A percentile compares a stretch with the other conserved stretches of the same genome.
phyloP scores from a whole-genome alignment of 2,113 vertebrate genomes.

The Eurypyga helias region DNA sequence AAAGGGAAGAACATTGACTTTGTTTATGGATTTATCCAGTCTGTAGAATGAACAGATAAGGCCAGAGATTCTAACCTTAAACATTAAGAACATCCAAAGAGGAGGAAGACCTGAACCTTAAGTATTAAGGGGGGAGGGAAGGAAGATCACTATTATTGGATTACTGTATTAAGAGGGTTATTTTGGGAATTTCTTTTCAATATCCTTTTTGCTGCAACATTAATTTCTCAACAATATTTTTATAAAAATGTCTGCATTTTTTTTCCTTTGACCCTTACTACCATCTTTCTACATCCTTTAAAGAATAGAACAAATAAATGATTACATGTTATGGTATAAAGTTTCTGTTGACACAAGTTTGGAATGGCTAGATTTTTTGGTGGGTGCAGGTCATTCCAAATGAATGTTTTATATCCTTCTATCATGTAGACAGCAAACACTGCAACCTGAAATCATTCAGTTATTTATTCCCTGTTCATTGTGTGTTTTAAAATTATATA shows the following conservation, averaged over 20 bases:
- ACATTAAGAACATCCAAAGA: too few species aligned
- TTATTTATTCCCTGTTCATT: neutral
- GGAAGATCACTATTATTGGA: neutral
- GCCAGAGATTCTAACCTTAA: neutral
- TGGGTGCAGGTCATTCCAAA: neutral
- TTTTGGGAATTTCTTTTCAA: neutral
- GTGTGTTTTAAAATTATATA: neutral
- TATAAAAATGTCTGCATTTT: fast-evolving
- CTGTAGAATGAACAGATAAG: neutral
- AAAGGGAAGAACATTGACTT: neutral
- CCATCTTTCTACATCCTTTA: neutral
- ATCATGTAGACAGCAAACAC: neutral
- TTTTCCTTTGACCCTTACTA: neutral
- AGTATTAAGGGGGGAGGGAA: fast-evolving
- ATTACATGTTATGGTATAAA: neutral
- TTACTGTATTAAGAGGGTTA: neutral
- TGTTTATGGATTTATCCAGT: neutral
- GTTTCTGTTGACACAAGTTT: neutral
- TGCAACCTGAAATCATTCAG: neutral
- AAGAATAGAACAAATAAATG: neutral
- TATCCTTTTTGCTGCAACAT: neutral
- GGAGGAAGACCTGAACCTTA: neutral
- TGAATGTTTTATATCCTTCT: neutral
- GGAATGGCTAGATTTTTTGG: neutral
- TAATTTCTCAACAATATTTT: neutral